phyloP scores from a whole-genome alignment of 2,797 vertebrate species.

The Helarctos malayanus region DNA sequence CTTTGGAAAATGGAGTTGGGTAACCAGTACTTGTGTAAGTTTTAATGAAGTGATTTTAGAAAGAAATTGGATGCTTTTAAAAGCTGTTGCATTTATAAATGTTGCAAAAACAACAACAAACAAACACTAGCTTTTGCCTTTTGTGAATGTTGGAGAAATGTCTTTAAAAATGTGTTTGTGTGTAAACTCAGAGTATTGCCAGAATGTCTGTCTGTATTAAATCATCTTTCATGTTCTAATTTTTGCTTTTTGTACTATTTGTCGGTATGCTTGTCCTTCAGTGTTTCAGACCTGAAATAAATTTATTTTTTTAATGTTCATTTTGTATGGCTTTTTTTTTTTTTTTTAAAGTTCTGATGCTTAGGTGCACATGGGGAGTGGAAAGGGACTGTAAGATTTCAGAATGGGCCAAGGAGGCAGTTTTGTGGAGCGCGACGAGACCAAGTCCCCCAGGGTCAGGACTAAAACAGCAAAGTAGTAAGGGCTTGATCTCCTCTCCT shows the following conservation, averaged over 20 bases:
- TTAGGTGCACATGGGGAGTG: background rate
- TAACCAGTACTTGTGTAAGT: background rate
- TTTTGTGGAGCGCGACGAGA: background rate
- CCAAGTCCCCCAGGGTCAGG: background rate
- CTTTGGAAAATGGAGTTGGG: constrained; percentile 25
- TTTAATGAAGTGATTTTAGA: constrained; percentile 12
- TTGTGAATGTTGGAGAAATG: constrained; percentile 38
- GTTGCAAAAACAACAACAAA: background rate
- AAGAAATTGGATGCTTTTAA: constrained; percentile 46
- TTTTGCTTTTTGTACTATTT: constrained; percentile 67
- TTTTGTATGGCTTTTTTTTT: constrained; percentile 4
- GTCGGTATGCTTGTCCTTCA: constrained; percentile 62
- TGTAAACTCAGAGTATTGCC: constrained; percentile 17
- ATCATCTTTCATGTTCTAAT: constrained; percentile 36
- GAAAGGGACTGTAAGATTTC: background rate
- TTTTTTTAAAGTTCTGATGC: background rate
- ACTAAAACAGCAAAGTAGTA: background rate
- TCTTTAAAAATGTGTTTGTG: constrained; percentile 23
- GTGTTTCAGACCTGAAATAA: constrained; percentile 77
- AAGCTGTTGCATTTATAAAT: constrained; percentile 25
- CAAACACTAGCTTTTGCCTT: constrained; percentile 24
- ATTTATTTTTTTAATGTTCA: constrained; percentile 83
- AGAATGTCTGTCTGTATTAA: background rate
- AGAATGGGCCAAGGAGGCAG: background rate
- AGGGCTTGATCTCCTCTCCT: background rate